Percentiles rank a stretch among this genome's conserved stretches.
Conservation (phyloP, 2,888 invertebrate genomes). For the Harpalus rubripes region DNA sequence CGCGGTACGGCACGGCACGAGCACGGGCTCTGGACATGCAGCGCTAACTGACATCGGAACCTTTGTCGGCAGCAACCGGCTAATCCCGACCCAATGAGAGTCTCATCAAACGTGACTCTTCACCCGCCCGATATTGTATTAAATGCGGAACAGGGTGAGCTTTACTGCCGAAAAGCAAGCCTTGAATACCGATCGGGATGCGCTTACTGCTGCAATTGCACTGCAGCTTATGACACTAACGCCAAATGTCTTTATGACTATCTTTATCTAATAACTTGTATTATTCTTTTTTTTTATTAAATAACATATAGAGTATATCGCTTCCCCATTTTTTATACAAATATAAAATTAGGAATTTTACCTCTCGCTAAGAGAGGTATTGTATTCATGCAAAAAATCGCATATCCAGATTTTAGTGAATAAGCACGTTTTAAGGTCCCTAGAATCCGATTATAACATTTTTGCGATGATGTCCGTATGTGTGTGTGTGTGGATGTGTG, state of each 20-base stretch:
- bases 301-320: no score
- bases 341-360: no score
- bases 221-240: neutral
- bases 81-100: slow-evolving; percentile 67
- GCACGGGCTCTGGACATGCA: slow-evolving; percentile 30
- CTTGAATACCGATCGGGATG: slow-evolving; percentile 47
- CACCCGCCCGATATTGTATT: slow-evolving; percentile 67
- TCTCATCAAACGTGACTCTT: slow-evolving; percentile 68
- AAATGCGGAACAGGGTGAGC: slow-evolving; percentile 67
- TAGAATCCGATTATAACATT: no score
- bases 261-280: neutral
- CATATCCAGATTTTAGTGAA: no score
- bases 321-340: no score
- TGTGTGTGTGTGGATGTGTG: no score
- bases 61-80: slow-evolving; percentile 63
- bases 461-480: no score
- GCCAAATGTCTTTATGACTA: neutral
- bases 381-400: no score
- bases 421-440: no score
- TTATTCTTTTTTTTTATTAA: neutral
- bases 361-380: no score
- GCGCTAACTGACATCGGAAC: slow-evolving; percentile 66
- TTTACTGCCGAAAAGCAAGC: slow-evolving; percentile 60
- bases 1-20: slow-evolving; percentile 13
- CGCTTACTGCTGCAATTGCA: neutral